Evolutionary conservation across 2,888 invertebrate genomes (phyloP).

Genomic region (Masnerella sp.): DNA sequence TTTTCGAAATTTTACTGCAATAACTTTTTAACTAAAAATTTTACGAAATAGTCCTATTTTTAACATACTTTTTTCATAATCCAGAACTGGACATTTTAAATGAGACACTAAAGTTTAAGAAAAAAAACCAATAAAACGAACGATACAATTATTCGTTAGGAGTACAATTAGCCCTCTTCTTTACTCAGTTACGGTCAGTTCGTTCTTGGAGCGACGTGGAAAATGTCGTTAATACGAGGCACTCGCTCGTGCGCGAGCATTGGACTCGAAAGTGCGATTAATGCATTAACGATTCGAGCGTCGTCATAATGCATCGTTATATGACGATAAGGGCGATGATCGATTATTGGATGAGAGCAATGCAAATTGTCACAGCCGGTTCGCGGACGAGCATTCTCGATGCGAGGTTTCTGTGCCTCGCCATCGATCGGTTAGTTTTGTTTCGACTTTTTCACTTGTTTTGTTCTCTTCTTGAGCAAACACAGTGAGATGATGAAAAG

Average conservation of each 20-base stretch:
- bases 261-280: slow-evolving; percentile 48
- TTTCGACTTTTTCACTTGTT: slow-evolving; percentile 35
- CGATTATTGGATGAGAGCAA: slow-evolving; percentile 42
- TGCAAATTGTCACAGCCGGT: slow-evolving; percentile 40
- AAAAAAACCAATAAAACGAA: slow-evolving; percentile 35
- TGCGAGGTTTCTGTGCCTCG: slow-evolving; percentile 36
- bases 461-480: neutral
- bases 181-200: slow-evolving; percentile 52
- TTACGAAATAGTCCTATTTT: too few relatives aligned
- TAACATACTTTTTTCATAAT: too few relatives aligned
- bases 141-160: slow-evolving; percentile 44
- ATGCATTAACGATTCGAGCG: slow-evolving; percentile 47
- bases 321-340: slow-evolving; percentile 44
- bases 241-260: slow-evolving; percentile 1
- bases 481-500: too few relatives aligned
- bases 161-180: slow-evolving; percentile 53
- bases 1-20: too few relatives aligned
- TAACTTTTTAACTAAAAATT: too few relatives aligned
- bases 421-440: slow-evolving; percentile 32
- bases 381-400: slow-evolving; percentile 30
- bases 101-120: too few relatives aligned
- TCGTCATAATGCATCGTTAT: slow-evolving; percentile 45
- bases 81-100: too few relatives aligned
- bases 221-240: slow-evolving; percentile 44
- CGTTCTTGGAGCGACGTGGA: slow-evolving; percentile 48